Percentiles rank a stretch among this genome's conserved stretches.
Conservation (phyloP, 1,140 invertebrate species). For the Diabrotica virgifera region DNA sequence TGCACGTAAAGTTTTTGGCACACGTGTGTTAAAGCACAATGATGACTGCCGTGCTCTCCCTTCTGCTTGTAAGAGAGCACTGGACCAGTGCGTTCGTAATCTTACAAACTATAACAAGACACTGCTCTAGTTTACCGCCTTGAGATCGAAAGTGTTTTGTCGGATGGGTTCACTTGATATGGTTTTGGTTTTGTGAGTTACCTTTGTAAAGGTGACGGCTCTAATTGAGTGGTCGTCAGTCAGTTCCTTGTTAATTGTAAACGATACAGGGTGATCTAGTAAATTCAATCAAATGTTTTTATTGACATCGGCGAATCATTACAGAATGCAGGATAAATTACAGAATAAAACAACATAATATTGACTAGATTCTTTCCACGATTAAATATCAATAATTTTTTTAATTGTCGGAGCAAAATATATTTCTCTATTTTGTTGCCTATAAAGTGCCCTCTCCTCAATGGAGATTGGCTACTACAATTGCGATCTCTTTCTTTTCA, state of each 20-base stretch:
- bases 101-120: constrained; percentile 35
- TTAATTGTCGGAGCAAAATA: too few species aligned
- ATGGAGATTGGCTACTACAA: too few species aligned
- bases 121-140: constrained; percentile 38
- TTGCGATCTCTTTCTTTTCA: too few species aligned
- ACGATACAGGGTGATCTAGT: constrained; percentile 5
- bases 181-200: constrained; percentile 34
- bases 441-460: too few species aligned
- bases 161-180: constrained; percentile 38
- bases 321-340: too few species aligned
- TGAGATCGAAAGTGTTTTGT: constrained; percentile 41
- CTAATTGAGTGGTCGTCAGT: constrained; percentile 27
- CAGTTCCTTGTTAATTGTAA: constrained; percentile 30
- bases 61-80: constrained; percentile 33
- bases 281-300: neutral
- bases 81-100: constrained; percentile 34
- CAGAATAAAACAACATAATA: too few species aligned
- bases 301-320: too few species aligned
- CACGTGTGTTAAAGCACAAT: constrained; percentile 26
- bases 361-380: too few species aligned
- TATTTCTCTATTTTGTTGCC: too few species aligned
- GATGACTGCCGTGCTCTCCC: constrained; percentile 24
- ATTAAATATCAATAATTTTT: too few species aligned
- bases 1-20: constrained; percentile 10
- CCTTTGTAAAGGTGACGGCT: constrained; percentile 27